phyloP scores from a whole-genome alignment of 2,113 vertebrate species.

The Meles meles region DNA sequence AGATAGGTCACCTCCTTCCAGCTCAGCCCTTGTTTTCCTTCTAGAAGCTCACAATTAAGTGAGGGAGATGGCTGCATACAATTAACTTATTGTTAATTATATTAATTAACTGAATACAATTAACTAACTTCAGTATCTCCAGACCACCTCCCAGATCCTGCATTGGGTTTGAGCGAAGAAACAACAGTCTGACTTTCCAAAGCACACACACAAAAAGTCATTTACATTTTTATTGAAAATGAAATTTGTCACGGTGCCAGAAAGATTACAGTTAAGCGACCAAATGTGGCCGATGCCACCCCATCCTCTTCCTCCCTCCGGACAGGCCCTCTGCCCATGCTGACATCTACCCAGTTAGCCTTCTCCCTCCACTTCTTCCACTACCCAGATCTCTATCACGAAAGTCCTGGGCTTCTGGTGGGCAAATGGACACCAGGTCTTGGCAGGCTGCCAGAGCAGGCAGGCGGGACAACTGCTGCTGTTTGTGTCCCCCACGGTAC shows the following conservation, averaged over 20 bases:
- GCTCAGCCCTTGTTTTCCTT: neutral
- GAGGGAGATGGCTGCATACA: neutral
- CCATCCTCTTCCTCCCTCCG: neutral
- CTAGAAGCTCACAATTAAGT: neutral
- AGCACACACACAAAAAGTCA: neutral
- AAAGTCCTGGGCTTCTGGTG: neutral
- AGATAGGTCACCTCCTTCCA: neutral
- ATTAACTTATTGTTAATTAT: neutral
- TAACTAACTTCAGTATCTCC: neutral
- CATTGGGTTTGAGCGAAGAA: neutral
- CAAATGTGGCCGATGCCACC: neutral
- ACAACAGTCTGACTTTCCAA: neutral
- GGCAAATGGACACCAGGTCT: neutral
- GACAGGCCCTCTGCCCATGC: neutral
- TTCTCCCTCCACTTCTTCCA: neutral
- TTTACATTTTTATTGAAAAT: neutral
- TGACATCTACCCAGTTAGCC: neutral
- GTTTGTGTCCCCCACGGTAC: fast-evolving
- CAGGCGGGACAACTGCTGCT: neutral
- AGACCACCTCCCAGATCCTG: neutral
- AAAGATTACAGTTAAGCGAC: neutral
- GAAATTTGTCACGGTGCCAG: neutral
- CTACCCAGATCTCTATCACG: neutral
- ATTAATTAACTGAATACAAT: neutral
- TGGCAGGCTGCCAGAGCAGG: neutral